Percentiles rank a stretch among this genome's conserved stretches.
Conservation (phyloP, 2,113 vertebrate species). For the Nothoprocta pentlandii region DNA sequence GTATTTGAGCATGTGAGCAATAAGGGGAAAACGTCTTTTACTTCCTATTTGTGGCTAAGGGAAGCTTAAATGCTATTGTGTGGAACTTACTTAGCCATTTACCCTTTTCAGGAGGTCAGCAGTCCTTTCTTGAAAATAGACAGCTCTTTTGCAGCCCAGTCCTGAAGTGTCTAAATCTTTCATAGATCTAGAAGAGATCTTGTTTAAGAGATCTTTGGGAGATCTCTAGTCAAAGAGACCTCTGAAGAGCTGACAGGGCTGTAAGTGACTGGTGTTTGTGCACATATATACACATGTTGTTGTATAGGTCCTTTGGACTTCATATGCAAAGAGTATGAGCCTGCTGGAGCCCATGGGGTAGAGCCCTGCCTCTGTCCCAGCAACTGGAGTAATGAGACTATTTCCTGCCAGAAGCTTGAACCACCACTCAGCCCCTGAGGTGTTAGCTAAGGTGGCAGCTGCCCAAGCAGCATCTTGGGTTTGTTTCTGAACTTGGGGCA, state of each 20-base stretch:
- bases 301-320: neutral
- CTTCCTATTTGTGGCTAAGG: neutral
- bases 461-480: neutral
- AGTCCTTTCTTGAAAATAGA: neutral
- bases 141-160: neutral
- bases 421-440: neutral
- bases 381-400: neutral
- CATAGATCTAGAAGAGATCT: neutral
- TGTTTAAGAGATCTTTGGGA: neutral
- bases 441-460: neutral
- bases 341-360: fast-evolving
- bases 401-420: neutral
- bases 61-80: neutral
- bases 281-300: neutral
- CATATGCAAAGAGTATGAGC: neutral
- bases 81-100: neutral
- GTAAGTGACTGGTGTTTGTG: neutral
- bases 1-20: neutral
- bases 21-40: neutral
- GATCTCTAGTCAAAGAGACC: neutral
- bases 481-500: neutral
- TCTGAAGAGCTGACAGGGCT: neutral
- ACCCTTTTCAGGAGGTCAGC: neutral
- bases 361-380: neutral
- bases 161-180: neutral